Evolutionary conservation across 2,113 vertebrate genomes (phyloP), one percentile per base, ranked within the genome.

Genomic region (Lamprologus ornatipinnis): DNA sequence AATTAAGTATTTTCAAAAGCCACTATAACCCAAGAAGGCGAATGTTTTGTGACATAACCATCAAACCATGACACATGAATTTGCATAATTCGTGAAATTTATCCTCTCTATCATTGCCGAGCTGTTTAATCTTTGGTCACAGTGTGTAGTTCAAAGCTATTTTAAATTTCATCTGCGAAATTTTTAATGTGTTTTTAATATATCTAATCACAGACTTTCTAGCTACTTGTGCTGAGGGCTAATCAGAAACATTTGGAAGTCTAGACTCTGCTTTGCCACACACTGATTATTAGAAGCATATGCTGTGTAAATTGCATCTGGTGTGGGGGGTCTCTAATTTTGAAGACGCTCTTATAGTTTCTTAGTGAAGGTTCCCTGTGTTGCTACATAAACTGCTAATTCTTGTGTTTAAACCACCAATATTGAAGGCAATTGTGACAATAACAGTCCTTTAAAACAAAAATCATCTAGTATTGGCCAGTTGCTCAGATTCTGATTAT

Each of bases 131-230:
- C 60, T 85, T 82, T 35, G 65, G 85, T 84, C 85, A 86, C 15
- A 82, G 37, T 57, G 75, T 33, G n/a, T 51, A 87, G 82, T 92
- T 95, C 90, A 87, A 87, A 92, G 85, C 79, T 33, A 35, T 37
- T 58, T 28, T 53, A 37, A 49, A 88, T 87, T 88, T 88, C 19
- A 83, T 83, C 68, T 84, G 85, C 37, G 78, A 82, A 53, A 70
- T 83, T 81, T 63, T 60, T 6, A 82, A 53, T 60, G 3, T 65
- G 26, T 17, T 82, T 87, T 82, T 65, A 10, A 15, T 63, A 35
- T 26, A 63, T 45, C 17, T 84, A 47, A 85, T 87, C 53, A 78
- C 33, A 73, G 78, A 73, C 54, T 84, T 10, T 33, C 4, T 26
- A 42, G 47, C 47, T 79, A 70, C n/a, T 73, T 28, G 45, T 40